Conservation (phyloP, 2,888 invertebrate genomes). For the Adelphocoris suturalis region DNA sequence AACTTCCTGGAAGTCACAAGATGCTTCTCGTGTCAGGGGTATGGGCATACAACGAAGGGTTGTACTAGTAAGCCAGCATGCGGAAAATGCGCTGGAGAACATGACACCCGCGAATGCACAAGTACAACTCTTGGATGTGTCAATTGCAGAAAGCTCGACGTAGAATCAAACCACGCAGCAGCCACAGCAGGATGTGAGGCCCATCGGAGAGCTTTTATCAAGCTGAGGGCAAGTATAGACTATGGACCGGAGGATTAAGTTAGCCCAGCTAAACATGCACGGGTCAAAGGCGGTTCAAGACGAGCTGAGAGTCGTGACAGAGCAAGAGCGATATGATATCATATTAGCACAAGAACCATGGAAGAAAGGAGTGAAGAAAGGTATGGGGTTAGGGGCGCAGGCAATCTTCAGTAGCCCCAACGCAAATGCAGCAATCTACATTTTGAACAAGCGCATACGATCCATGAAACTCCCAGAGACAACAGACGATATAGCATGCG, state of each 20-base stretch:
- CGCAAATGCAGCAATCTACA: neutral
- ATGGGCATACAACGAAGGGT: neutral
- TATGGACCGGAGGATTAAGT: neutral
- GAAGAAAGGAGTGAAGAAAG: conserved; percentile 29
- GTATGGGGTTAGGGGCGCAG: neutral
- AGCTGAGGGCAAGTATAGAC: conserved; percentile 4
- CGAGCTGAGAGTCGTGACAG: neutral
- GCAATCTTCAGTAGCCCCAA: neutral
- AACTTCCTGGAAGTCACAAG: neutral
- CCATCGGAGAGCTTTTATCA: conserved; percentile 26
- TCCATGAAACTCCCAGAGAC: conserved; percentile 45
- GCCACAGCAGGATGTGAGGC: neutral
- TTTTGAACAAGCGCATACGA: neutral
- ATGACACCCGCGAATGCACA: too few relatives aligned
- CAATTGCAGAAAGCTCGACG: neutral
- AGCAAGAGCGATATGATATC: neutral
- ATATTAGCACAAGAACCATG: conserved; percentile 45
- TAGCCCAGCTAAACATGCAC: neutral
- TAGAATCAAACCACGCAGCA: neutral
- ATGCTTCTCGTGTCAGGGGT: neutral
- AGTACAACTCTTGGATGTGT: neutral
- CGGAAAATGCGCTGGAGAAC: neutral
- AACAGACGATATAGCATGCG: neutral
- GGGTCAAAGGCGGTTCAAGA: conserved; percentile 37
- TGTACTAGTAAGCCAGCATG: neutral